Conservation (phyloP, 2,113 vertebrate genomes). For the Coptodon bakossiorum region DNA sequence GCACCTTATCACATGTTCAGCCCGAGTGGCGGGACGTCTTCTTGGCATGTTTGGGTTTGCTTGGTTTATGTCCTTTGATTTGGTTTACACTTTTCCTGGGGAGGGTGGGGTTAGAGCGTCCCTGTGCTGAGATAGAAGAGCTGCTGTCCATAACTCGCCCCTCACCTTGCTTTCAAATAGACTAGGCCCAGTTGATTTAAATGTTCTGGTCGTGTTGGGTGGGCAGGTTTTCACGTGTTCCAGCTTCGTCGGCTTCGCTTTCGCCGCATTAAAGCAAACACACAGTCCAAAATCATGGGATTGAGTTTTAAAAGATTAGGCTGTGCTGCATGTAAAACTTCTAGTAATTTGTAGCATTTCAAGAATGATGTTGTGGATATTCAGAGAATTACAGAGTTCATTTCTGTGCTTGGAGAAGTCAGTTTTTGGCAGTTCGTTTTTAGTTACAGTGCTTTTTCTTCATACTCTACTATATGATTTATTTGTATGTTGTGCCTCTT, state of each 20-base stretch:
- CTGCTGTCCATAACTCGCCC: conserved; percentile 47
- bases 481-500: neutral
- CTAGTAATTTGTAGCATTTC: neutral
- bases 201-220: neutral
- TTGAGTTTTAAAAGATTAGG: neutral
- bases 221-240: neutral
- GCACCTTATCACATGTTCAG: neutral
- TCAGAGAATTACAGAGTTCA: neutral
- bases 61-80: conserved; percentile 26
- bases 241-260: neutral
- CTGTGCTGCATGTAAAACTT: neutral
- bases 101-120: neutral
- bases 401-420: neutral
- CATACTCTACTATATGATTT: neutral
- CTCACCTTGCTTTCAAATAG: conserved; percentile 23
- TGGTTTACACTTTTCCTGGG: neutral
- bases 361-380: neutral
- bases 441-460: neutral
- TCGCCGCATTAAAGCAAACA: neutral
- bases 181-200: conserved; percentile 3
- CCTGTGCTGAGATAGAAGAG: conserved; percentile 34
- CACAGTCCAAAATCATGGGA: neutral
- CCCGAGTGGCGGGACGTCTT: neutral
- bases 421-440: neutral
- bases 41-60: conserved; percentile 14